Evolutionary conservation across 2,888 invertebrate genomes (phyloP).

Genomic region (Saturnia pavonia): DNA sequence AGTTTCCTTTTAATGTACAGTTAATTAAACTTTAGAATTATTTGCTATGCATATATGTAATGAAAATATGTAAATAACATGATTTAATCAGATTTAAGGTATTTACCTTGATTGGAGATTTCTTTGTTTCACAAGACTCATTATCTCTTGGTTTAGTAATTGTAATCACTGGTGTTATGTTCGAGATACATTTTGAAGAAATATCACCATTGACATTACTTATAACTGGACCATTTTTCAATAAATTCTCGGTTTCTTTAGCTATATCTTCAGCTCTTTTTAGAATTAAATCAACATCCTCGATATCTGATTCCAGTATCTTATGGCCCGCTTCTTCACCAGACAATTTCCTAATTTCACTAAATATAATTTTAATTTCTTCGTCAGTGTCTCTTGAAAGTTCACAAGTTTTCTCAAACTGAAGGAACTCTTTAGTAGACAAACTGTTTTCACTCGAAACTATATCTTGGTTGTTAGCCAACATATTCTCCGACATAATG

Average conservation of each 20-base stretch:
- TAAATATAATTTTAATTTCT: slow-evolving; percentile 86
- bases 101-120: slow-evolving; percentile 51
- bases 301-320: slow-evolving; percentile 56
- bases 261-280: slow-evolving; percentile 73
- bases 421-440: slow-evolving; percentile 70
- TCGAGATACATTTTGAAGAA: slow-evolving; percentile 33
- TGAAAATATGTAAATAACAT: too few species aligned
- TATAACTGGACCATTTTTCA: slow-evolving; percentile 59
- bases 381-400: slow-evolving; percentile 75
- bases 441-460: slow-evolving; percentile 67
- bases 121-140: slow-evolving; percentile 40
- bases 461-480: slow-evolving; percentile 42
- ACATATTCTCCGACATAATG: slow-evolving; percentile 35
- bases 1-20: too few species aligned
- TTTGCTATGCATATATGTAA: too few species aligned
- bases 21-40: too few species aligned
- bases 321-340: slow-evolving; percentile 49
- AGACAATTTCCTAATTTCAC: slow-evolving; percentile 84
- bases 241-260: slow-evolving; percentile 62
- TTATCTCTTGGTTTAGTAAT: slow-evolving; percentile 60
- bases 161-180: slow-evolving; percentile 65
- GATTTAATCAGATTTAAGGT: too few species aligned
- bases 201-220: slow-evolving; percentile 33
- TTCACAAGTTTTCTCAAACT: slow-evolving; percentile 69
- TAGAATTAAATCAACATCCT: slow-evolving; percentile 71